Evolutionary conservation across 2,888 invertebrate species (phyloP), one percentile per base, ranked within the genome.

Genomic region (Xanthorhoe designata): DNA sequence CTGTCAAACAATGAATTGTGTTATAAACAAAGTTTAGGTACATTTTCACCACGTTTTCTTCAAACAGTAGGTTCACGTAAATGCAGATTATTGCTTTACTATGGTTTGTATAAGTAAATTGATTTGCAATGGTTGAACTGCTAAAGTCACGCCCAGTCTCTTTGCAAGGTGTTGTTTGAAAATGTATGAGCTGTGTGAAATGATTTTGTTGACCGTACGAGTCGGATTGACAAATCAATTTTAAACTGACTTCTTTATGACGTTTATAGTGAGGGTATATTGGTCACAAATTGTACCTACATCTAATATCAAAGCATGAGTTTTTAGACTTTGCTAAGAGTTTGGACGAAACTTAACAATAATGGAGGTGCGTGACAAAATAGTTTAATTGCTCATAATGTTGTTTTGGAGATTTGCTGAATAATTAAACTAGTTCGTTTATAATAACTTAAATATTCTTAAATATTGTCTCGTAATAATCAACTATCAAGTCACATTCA

Each of bases 31-130:
- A 17, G 2, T 24, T 4, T 24, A 24, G 24, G 1, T 29, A 32
- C 17, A 47, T 56, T 29, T 56, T 17, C 17, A 17, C 29, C 18
- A 51, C 19, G n/a, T 24, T 47, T 17, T 17, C 6, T 47, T 17
- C 47, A 47, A 47, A n/a, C 24, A 24, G 24, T 24, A 24, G n/a
- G n/a, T 5, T 15, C 38, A 61, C 19, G 29, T 58, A 63, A 63
- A 63, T 63, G 63, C 57, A 58, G 0, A 24, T 29, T 42, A 53
- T 63, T 57, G 32, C 45, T 35, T 45, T 42, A n/a, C 29, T 56
- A 47, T 13, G 35, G 15, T 52, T 57, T 53, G 53, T 58, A 35
- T 24, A 4, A 3, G 4, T 24, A 47, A 56, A 63, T 63, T 35
- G 51, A 53, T 63, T 63, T 35, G 35, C 18, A 45, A 51, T 32